Evolutionary conservation across 1,140 invertebrate species (phyloP).

Genomic region (Coptotermes formosanus): DNA sequence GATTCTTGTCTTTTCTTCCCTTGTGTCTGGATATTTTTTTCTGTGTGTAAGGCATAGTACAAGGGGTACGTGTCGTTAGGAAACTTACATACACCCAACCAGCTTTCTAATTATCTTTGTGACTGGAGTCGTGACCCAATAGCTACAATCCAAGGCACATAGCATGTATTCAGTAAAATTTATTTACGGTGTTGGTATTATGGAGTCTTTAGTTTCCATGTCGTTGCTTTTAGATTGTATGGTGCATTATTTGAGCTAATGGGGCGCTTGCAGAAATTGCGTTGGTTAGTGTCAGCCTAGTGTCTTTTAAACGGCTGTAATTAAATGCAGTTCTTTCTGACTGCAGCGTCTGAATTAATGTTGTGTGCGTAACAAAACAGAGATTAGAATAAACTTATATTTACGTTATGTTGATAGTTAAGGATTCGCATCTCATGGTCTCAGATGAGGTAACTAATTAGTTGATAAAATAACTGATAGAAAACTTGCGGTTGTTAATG

Average conservation of each 20-base stretch:
- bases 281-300: no score
- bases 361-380: no score
- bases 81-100: neutral
- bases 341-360: no score
- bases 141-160: neutral
- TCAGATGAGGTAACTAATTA: no score
- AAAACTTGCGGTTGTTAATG: no score
- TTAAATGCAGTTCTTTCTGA: neutral
- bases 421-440: no score
- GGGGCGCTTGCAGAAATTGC: neutral
- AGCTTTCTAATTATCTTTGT: slow-evolving; percentile 23
- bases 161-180: neutral
- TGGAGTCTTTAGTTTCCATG: neutral
- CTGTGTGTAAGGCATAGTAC: neutral
- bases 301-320: neutral
- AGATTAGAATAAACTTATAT: no score
- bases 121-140: neutral
- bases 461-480: no score
- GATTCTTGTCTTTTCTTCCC: neutral
- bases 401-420: no score
- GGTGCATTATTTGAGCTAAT: neutral
- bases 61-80: neutral
- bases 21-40: neutral
- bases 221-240: neutral
- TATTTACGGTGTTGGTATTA: neutral